These are phyloP conservation scores for Neodiprion fabricii DNA, from an alignment of 1,140 invertebrate species.

Conservation along the genomic window DNA sequence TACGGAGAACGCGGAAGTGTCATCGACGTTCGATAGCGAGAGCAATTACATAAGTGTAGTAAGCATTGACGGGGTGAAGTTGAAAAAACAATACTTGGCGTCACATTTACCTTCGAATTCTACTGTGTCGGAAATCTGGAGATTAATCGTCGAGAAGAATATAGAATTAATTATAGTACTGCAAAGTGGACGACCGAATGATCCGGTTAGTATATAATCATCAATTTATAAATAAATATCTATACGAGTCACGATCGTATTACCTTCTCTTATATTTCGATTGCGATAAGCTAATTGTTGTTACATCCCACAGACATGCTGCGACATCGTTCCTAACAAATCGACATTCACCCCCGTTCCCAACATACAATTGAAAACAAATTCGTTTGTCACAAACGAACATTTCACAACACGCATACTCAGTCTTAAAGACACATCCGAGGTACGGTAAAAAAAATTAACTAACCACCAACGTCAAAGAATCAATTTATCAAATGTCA, in stretches of 20 bases:
- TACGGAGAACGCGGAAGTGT: not conserved
- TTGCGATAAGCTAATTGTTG: not conserved
- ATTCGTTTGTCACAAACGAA: conserved; percentile 21
- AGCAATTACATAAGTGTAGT: conserved; percentile 44
- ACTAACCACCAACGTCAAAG: no score
- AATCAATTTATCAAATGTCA: no score
- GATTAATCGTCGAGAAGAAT: conserved; percentile 79
- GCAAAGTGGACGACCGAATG: conserved; percentile 34
- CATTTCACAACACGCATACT: conserved; percentile 30
- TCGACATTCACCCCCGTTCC: conserved; percentile 36
- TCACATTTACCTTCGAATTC: conserved; percentile 88
- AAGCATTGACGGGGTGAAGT: conserved; percentile 43
- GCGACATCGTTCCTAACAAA: conserved; percentile 28
- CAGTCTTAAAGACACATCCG: conserved; percentile 28
- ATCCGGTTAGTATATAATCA: conserved; percentile 29
- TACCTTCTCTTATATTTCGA: not conserved
- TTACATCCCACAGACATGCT: conserved; percentile 33
- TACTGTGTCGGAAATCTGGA: conserved; percentile 92
- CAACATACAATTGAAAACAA: conserved; percentile 34
- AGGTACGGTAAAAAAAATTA: conserved; percentile 21
- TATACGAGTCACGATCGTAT: no score
- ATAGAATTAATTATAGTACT: conserved; percentile 71
- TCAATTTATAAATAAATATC: no score
- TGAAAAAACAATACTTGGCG: conserved; percentile 81
- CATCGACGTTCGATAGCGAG: conserved; percentile 35